Base-by-base conservation (phyloP, 2,113 vertebrate genomes). In the Tyto alba region DNA sequence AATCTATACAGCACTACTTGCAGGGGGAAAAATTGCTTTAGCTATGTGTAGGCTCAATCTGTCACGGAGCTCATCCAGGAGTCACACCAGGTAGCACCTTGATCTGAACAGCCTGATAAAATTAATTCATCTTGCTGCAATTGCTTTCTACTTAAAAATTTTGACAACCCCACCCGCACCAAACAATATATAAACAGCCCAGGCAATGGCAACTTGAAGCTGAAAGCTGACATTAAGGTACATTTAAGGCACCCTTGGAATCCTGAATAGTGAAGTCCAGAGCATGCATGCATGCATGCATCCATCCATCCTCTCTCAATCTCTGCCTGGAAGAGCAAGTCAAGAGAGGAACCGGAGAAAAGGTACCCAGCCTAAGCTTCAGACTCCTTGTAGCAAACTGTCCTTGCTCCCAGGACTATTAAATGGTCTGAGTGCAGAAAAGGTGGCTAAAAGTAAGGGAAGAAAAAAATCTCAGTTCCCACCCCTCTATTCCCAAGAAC, bases 111-210 rank as follows among this genome's bases (percentile, higher is more conserved):
- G 8, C 5, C 17, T 2, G 23, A 40, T 81, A 68, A 68, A 95
- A 79, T 67, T 68, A 1, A 71, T 38, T 77, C 8, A 6, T 79
- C 19, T 60, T n/a, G 14, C 5, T 85, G 11, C 3, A 78, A 80
- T 59, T 75, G 50, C 9, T 52, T 88, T 79, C 41, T 62, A 30
- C 22, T 45, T 45, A 11, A 62, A 23, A 32, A 45, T 4, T n/a
- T 14, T 3, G 7, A 15, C 7, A 69, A 47, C 8, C 12, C 1
- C 43, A 59, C 13, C 15, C 1, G 0, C 2, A 3, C 7, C 6
- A 4, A 56, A 73, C 3, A 56, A 64, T 13, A 59, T 26, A 38
- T 14, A 77, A 89, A 59, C 15, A 29, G 8, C 34, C 74, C 5
- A 67, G 52, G 19, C 1, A 88, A 56, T 56, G 16, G 5, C 16